Base-by-base conservation (phyloP, 2,113 vertebrate genomes). In the Pipra filicauda region DNA sequence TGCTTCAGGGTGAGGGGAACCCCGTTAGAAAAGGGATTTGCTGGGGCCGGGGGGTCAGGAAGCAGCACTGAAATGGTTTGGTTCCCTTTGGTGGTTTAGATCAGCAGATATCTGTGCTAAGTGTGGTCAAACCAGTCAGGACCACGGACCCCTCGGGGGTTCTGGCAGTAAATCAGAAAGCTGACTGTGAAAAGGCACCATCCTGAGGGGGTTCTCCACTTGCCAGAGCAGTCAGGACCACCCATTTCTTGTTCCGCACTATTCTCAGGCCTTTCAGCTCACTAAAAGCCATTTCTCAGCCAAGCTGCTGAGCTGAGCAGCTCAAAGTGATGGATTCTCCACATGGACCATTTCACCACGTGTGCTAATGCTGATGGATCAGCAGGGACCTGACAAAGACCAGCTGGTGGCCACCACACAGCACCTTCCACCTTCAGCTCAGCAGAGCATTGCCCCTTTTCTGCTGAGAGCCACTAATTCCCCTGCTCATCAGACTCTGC, bases 241-340 rank as follows among this genome's bases (percentile, higher is more conserved):
- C 28, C 12, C 24, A 8, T 5, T 73, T 49, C 78, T 59, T 21
- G 8, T 35, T 61, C 62, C 28, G 8, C 0, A 0, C 8, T 41
- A 15, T 24, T 54, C 72, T 43, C n/a, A 24, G 33, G 35, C 58
- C 71, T 51, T 77, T 54, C 66, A 46, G 52, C 46, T 43, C 54
- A 16, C 59, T 21, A 15, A 13, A 70, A 71, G 54, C 4, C 3
- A 18, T 58, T 65, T 48, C 66, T 61, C 73, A 26, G 72, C 52
- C 43, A 8, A n/a, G 43, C 21, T 9, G 35, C 90, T 86, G 44
- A 84, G 83, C 89, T 31, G 72, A 94, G 76, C 54, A 31, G 35
- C 52, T 58, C 43, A 9, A 15, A 54, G 64, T 19, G 86, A 76
- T 54, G 80, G 70, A 75, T 79, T 31, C 67, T 52, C 73, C 75